Evolutionary conservation across 2,797 vertebrate genomes (phyloP).

Genomic region (Peromyscus aztecus): DNA sequence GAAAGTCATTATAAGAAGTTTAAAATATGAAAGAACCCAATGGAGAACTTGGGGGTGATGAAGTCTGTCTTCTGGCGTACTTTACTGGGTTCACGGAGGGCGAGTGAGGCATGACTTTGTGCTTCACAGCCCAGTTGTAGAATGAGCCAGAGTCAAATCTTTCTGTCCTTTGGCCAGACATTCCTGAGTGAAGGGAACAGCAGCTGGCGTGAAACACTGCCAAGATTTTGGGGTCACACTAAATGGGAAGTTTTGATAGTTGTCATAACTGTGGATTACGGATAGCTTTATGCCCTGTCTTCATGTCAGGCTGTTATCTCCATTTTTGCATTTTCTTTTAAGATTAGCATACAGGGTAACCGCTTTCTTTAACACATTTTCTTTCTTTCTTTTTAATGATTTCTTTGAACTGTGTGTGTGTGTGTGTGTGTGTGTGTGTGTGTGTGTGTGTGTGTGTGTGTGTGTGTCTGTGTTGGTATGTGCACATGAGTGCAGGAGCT

Average conservation of each 20-base stretch:
- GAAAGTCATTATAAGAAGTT: constrained; percentile 67
- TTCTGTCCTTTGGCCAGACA: constrained; percentile 57
- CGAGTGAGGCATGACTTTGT: constrained; percentile 49
- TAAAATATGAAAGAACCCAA: constrained; percentile 68
- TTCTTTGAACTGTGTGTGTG: background rate
- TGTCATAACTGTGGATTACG: background rate
- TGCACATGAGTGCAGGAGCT: background rate
- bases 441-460: background rate
- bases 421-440: background rate
- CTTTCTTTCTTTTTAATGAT: background rate
- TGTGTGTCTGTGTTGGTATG: background rate
- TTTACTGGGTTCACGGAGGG: constrained; percentile 57
- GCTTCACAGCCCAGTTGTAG: constrained; percentile 62
- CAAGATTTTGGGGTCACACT: constrained; percentile 3
- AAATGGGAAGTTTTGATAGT: background rate
- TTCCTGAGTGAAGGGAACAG: constrained; percentile 41
- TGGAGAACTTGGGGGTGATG: constrained; percentile 43
- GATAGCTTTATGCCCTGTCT: background rate
- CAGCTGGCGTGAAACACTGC: background rate
- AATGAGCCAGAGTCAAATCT: constrained; percentile 57
- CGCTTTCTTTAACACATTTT: background rate
- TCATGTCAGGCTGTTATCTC: background rate
- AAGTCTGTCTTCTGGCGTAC: constrained; percentile 2
- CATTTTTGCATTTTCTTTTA: background rate
- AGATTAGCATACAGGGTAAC: background rate